Base-by-base conservation (phyloP, 2,888 invertebrate genomes). In the Dilophus febrilis region DNA sequence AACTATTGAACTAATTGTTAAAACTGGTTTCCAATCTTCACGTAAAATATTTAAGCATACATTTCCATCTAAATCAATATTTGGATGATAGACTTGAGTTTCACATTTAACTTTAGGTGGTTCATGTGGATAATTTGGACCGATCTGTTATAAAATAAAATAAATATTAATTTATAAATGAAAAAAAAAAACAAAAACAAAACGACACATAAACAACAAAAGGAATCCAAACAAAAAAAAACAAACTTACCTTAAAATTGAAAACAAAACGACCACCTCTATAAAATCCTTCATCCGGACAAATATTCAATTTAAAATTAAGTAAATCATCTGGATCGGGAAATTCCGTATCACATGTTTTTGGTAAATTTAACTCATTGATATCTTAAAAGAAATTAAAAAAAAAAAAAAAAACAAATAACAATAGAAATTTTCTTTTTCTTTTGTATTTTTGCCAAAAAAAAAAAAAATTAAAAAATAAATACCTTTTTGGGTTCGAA, bases 41-140 rank as follows among this genome's bases (percentile, higher is more conserved):
- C 94, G 74, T 53, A 95, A 71, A 58, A 97, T 95, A 65, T 97
- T 97, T 47, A 95, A 72, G 60, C 95, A 95, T 22, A 97, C 92
- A 65, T 95, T 95, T 50, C 95, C 95, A 58, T 95, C 92, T 53
- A 92, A 69, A 67, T 97, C 95, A 61, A 97, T 97, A 62, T 97
- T 97, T 12, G 95, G 95, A 66, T 97, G 95, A 64, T 95, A 97
- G 37, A 95, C 91, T 58, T 85, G 83, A 33, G 94, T 94, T 67
- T 90, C 91, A 67, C 95, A 95, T 65, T 95, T 95, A 27, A 97
- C 95, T 68, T 97, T 97, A 16, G 95, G 95, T 34, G 95, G 92
- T 63, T 95, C 94, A 57, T 95, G 95, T 26, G 95, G 95, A 66
- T 97, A 97, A 65, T 87, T 92, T 55, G 90, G 90, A 50, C 92